phyloP scores from a whole-genome alignment of 1,140 invertebrate species.

The Stegodyphus mimosarum region DNA sequence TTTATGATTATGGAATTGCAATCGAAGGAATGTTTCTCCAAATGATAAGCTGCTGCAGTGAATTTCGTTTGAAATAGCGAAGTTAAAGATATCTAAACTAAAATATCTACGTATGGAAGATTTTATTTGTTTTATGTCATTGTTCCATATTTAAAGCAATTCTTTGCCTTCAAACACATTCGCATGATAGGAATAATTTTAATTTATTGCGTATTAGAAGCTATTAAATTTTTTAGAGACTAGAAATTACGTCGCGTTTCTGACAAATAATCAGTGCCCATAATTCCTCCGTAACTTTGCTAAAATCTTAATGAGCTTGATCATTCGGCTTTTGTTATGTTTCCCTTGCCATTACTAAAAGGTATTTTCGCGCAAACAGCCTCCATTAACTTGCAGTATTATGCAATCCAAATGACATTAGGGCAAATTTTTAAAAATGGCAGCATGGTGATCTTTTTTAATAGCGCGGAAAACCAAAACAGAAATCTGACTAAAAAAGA shows the following conservation, averaged over 20 bases:
- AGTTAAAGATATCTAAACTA: no score
- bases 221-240: no score
- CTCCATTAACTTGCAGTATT: slow-evolving; percentile 29
- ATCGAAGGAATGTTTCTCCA: no score
- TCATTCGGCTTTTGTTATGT: slow-evolving; percentile 27
- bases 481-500: background rate
- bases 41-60: no score
- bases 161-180: no score
- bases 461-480: slow-evolving; percentile 6
- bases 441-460: slow-evolving; percentile 10
- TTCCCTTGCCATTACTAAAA: slow-evolving; percentile 26
- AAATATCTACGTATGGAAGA: no score
- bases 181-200: no score
- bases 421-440: slow-evolving; percentile 17
- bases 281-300: slow-evolving; percentile 17
- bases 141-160: no score
- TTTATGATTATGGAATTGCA: no score
- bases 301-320: slow-evolving; percentile 52
- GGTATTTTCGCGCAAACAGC: slow-evolving; percentile 28
- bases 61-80: no score
- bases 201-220: no score
- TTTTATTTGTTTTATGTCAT: no score
- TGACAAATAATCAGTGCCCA: background rate
- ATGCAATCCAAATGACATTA: slow-evolving; percentile 25
- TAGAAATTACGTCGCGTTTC: slow-evolving; percentile 13